Evolutionary conservation across 2,888 invertebrate genomes (phyloP).

Genomic region (Leucophora obtusa): DNA sequence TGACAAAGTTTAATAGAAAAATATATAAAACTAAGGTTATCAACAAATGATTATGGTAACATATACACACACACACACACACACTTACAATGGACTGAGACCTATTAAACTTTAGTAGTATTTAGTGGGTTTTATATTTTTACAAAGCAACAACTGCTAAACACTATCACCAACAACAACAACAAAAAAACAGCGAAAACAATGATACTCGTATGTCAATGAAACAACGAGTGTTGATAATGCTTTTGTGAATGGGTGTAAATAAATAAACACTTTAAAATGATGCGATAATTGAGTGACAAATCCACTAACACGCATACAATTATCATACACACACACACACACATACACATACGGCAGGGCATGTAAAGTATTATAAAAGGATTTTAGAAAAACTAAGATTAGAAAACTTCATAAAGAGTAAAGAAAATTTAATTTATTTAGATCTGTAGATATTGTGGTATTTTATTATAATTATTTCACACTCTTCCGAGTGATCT

Average conservation of each 20-base stretch:
- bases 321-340: not conserved
- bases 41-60: not conserved
- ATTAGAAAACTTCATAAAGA: no score
- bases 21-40: not conserved
- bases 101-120: constrained; percentile 3
- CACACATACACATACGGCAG: not conserved
- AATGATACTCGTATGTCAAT: constrained; percentile 2
- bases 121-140: not conserved
- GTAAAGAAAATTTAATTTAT: no score
- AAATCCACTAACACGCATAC: constrained; percentile 2
- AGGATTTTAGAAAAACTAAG: not conserved
- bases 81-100: not conserved
- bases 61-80: not conserved
- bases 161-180: not conserved
- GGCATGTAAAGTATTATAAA: not conserved
- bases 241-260: not conserved
- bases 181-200: constrained; percentile 3
- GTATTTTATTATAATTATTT: no score
- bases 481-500: no score
- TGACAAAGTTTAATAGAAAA: not conserved
- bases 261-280: constrained; percentile 18
- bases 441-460: no score
- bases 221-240: constrained; percentile 11
- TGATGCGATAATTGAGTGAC: constrained; percentile 11
- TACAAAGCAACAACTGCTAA: not conserved